Conservation (phyloP, 2,888 invertebrate genomes). For the Protonemura montana region DNA sequence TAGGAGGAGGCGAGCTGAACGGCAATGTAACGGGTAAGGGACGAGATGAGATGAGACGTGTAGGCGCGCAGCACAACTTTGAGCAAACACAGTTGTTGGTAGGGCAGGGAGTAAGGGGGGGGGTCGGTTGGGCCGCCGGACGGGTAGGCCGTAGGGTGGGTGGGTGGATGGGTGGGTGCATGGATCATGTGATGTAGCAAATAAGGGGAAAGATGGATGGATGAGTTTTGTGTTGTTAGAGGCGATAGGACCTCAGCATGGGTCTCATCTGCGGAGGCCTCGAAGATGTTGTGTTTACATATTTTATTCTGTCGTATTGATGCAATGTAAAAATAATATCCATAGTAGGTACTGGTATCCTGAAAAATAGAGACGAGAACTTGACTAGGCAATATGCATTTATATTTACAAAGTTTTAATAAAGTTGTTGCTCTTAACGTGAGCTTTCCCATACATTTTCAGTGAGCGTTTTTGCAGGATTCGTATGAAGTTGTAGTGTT, state of each 20-base stretch:
- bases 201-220: neutral
- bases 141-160: neutral
- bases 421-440: neutral
- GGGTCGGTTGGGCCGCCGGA: neutral
- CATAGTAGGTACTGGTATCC: neutral
- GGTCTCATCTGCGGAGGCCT: neutral
- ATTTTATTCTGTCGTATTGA: neutral
- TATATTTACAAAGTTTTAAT: neutral
- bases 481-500: neutral
- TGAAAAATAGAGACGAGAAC: neutral
- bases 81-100: neutral
- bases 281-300: constrained; percentile 10
- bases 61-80: neutral
- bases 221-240: constrained; percentile 18
- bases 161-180: constrained; percentile 15
- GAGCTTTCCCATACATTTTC: neutral
- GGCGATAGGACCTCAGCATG: neutral
- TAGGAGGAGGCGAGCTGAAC: neutral
- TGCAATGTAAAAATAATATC: neutral
- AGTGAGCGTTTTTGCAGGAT: neutral
- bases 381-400: neutral
- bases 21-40: neutral
- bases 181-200: constrained; percentile 14
- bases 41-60: constrained; percentile 14
- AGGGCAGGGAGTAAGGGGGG: neutral